phyloP scores from a whole-genome alignment of 2,113 vertebrate species.

The Cyprinodon tularosa region DNA sequence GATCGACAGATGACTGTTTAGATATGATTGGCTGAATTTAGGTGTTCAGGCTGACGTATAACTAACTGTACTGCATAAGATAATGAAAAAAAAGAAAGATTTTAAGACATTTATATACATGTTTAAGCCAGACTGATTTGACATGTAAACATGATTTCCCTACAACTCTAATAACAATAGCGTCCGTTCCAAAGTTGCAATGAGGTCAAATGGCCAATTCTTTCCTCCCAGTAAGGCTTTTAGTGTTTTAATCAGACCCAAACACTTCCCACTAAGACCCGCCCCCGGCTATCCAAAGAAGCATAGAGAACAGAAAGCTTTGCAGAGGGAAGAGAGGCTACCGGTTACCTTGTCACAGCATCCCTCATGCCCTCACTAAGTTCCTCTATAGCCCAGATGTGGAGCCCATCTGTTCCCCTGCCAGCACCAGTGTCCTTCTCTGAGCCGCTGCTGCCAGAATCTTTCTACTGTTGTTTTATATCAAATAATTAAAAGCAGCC shows the following conservation, averaged over 20 bases:
- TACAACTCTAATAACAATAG: too few relatives aligned
- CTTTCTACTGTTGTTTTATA: conserved; percentile 85
- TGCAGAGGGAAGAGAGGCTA: conserved; percentile 30
- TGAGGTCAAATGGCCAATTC: conserved; percentile 44
- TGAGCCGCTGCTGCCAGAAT: conserved; percentile 70
- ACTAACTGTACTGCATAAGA: too few relatives aligned
- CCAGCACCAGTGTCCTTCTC: conserved; percentile 82
- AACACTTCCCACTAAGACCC: conserved; percentile 24
- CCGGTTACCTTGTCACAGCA: conserved; percentile 44
- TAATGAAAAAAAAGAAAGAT: too few relatives aligned
- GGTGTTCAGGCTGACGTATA: too few relatives aligned
- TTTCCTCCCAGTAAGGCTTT: conserved; percentile 20
- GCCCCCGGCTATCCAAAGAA: conserved; percentile 24
- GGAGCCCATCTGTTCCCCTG: conserved; percentile 86
- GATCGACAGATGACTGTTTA: too few relatives aligned
- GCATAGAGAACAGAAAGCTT: conserved; percentile 16
- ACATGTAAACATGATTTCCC: too few relatives aligned
- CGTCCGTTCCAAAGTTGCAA: too few relatives aligned
- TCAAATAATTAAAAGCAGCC: conserved; percentile 85
- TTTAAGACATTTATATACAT: too few relatives aligned
- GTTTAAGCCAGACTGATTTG: too few relatives aligned
- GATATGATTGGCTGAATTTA: too few relatives aligned
- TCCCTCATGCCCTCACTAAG: conserved; percentile 78
- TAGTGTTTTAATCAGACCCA: conserved; percentile 13
- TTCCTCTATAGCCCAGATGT: conserved; percentile 85